phyloP scores from a whole-genome alignment of 2,113 vertebrate species.

The Hemiprocne comata region DNA sequence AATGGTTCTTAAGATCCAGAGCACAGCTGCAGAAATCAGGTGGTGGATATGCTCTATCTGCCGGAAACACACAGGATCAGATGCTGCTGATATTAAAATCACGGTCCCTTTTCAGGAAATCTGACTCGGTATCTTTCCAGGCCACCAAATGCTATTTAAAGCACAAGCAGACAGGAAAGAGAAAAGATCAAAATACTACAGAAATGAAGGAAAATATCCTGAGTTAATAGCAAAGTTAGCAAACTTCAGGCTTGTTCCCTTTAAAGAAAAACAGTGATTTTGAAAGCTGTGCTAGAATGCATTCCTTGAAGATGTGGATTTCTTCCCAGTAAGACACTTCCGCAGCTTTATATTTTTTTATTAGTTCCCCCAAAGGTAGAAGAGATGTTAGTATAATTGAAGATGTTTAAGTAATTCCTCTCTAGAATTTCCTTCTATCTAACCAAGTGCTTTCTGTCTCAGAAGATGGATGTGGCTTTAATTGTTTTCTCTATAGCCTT shows the following conservation, averaged over 20 bases:
- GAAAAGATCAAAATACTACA: not conserved
- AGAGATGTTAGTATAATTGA: not conserved
- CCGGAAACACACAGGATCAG: slow-evolving; percentile 52
- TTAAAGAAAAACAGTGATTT: not conserved
- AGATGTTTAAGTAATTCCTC: not conserved
- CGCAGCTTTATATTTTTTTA: not conserved
- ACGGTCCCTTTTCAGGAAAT: slow-evolving; percentile 49
- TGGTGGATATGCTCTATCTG: slow-evolving; percentile 46
- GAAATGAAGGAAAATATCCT: not conserved
- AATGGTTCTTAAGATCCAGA: not conserved
- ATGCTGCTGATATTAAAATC: slow-evolving; percentile 24
- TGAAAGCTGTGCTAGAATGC: not conserved
- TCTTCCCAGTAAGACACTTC: not conserved
- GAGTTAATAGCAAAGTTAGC: not conserved
- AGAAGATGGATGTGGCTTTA: not conserved
- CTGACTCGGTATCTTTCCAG: slow-evolving; percentile 19
- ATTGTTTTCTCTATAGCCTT: not conserved
- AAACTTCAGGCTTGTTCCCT: not conserved
- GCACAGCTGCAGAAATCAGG: slow-evolving; percentile 14
- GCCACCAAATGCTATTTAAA: slow-evolving; percentile 49
- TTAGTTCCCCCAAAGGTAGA: not conserved
- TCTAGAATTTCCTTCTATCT: not conserved
- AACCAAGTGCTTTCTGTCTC: not conserved
- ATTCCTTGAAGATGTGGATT: not conserved
- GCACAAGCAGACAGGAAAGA: slow-evolving; percentile 2